Evolutionary conservation across 2,797 vertebrate genomes (phyloP), one percentile per base, ranked within the genome.

Genomic region (Paratrypauchen microcephalus): DNA sequence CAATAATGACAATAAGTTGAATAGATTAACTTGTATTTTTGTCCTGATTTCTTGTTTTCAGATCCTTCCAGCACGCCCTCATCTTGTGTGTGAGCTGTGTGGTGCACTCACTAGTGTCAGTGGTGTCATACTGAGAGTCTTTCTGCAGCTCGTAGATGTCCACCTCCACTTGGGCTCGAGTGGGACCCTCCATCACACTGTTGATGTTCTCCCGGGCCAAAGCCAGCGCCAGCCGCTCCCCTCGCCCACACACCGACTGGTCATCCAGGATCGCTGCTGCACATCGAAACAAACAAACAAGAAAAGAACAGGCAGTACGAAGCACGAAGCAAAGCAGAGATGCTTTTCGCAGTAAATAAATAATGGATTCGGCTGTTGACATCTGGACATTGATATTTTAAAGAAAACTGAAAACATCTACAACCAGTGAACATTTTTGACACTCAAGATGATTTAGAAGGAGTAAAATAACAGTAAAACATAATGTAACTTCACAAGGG

Each of bases 71-170:
- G 24, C 13, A 23, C 21, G 23, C 15, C 6, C 21, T 24, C 9
- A 26, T 11, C 39, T 26, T 64, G 41, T 62, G 56, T 45, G n/a
- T 62, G 60, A 39, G 21, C 15, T 23, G 36, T 21, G 41, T 64
- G 41, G 70, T 54, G 61, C 60, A 92, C 95, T 95, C 88, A 98
- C 96, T 97, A 80, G 95, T 98, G 90, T 97, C 96, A 16, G 96
- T 97, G 74, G 96, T 96, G 92, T 97, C 95, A 77, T 98, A 98
- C 90, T 98, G 96, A 87, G 96, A 97, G 92, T 98, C 96, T 85
- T 93, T 95, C 85, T 96, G 95, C 78, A 97, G 92, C 89, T 98
- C 96, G 13, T 96, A 97, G 89, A 98, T 95, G 90, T 97, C 96
- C 75, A 98, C 96, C 83, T 97, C 96, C 73, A 97, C 95, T 1